phyloP scores from a whole-genome alignment of 2,113 vertebrate genomes.

The Vulpes vulpes region DNA sequence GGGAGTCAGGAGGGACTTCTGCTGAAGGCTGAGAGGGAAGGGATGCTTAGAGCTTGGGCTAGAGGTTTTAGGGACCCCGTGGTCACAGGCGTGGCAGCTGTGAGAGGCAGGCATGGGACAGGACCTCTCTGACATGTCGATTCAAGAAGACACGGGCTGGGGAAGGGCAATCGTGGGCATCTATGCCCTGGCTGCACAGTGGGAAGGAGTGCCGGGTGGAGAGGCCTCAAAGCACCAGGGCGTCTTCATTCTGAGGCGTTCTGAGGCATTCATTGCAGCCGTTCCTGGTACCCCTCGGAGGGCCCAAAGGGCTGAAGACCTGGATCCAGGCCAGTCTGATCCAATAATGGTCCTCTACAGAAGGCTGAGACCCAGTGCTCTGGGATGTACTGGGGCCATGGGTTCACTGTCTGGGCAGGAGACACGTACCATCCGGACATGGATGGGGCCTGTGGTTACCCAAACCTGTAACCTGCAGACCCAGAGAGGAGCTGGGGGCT shows the following conservation, averaged over 20 bases:
- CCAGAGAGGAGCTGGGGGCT: background rate
- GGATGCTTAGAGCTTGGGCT: background rate
- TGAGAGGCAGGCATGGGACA: background rate
- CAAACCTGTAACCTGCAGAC: background rate
- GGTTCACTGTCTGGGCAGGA: background rate
- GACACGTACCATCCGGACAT: background rate
- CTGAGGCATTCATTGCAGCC: background rate
- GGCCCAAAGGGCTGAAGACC: background rate
- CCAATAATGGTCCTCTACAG: background rate
- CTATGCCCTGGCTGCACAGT: background rate
- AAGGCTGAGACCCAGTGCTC: slow-evolving; percentile 12
- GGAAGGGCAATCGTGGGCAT: background rate
- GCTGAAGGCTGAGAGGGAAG: background rate
- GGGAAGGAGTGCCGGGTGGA: background rate
- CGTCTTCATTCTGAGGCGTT: background rate
- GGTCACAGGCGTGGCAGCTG: background rate
- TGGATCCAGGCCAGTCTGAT: background rate
- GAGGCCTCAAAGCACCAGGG: background rate
- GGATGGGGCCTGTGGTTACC: background rate
- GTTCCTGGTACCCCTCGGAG: background rate
- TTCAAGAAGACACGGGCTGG: background rate
- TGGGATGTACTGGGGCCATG: background rate
- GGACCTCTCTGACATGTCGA: background rate
- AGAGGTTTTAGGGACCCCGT: background rate
- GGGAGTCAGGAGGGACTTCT: background rate